A percentile compares a stretch with the other conserved stretches of the same genome.
phyloP scores from a whole-genome alignment of 2,113 vertebrate genomes.

The Trichechus manatus region DNA sequence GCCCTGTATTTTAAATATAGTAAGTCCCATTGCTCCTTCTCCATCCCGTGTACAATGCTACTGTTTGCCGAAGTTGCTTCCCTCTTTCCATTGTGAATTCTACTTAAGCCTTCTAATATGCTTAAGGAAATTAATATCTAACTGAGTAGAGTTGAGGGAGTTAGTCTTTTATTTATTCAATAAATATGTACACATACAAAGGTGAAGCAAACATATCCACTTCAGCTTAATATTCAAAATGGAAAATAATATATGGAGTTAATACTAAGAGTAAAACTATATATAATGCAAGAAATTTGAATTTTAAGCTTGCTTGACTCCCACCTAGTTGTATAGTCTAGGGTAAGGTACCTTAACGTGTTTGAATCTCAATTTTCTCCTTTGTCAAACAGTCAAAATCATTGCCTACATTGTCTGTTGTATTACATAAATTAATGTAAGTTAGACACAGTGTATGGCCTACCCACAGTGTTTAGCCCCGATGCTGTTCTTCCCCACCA shows the following conservation, averaged over 20 bases:
- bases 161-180: slow-evolving; percentile 28
- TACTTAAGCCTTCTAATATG: slow-evolving; percentile 35
- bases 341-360: neutral
- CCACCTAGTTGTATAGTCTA: neutral
- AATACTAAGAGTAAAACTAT: neutral
- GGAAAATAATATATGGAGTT: neutral
- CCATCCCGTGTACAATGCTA: neutral
- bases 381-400: slow-evolving; percentile 1
- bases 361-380: neutral
- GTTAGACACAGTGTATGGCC: neutral
- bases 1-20: slow-evolving; percentile 26
- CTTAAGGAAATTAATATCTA: slow-evolving; percentile 48
- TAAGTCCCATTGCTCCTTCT: neutral
- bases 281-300: neutral
- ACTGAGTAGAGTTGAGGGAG: slow-evolving; percentile 24
- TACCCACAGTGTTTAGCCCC: neutral
- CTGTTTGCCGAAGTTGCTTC: neutral
- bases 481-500: neutral
- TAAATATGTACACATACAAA: neutral
- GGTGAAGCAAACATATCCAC: neutral
- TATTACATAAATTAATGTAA: neutral
- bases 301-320: neutral
- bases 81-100: neutral
- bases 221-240: neutral
- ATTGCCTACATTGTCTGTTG: neutral